phyloP scores from a whole-genome alignment of 2,888 invertebrate genomes.

The Tanypteryx hageni region DNA sequence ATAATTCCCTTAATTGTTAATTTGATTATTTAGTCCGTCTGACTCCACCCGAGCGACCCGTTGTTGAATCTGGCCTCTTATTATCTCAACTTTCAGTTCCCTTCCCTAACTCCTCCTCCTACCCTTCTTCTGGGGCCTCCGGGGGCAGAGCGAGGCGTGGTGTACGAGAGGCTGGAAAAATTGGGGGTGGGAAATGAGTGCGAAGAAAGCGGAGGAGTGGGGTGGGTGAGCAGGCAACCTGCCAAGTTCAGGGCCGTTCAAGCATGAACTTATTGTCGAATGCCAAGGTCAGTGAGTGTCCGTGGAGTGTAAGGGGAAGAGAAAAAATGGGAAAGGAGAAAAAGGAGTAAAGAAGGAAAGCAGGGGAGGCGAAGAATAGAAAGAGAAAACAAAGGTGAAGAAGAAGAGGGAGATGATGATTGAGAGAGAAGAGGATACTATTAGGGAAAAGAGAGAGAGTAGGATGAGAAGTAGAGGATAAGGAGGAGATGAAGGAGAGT shows the following conservation, averaged over 20 bases:
- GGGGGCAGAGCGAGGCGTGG: slow-evolving; percentile 42
- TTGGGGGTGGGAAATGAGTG: neutral
- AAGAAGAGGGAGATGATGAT: neutral
- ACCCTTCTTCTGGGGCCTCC: slow-evolving; percentile 2
- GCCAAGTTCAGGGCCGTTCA: slow-evolving; percentile 64
- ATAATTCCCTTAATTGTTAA: too few relatives aligned
- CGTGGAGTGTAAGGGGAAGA: neutral
- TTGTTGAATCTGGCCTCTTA: slow-evolving; percentile 18
- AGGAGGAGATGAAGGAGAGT: neutral
- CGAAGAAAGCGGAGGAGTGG: neutral
- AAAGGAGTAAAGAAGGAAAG: neutral
- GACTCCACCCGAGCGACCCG: neutral
- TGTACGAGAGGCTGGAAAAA: neutral
- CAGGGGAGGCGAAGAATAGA: neutral
- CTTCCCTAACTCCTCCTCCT: neutral
- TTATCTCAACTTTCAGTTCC: neutral
- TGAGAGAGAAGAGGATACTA: too few relatives aligned
- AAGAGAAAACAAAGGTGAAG: neutral
- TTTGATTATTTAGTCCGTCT: neutral
- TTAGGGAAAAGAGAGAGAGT: neutral
- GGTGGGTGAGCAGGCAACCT: slow-evolving; percentile 38
- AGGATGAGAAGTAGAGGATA: neutral
- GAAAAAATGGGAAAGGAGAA: neutral
- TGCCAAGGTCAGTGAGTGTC: slow-evolving; percentile 64
- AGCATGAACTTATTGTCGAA: slow-evolving; percentile 64